Evolutionary conservation across 2,888 invertebrate genomes (phyloP).

Genomic region (Didymodactylos carnosus): DNA sequence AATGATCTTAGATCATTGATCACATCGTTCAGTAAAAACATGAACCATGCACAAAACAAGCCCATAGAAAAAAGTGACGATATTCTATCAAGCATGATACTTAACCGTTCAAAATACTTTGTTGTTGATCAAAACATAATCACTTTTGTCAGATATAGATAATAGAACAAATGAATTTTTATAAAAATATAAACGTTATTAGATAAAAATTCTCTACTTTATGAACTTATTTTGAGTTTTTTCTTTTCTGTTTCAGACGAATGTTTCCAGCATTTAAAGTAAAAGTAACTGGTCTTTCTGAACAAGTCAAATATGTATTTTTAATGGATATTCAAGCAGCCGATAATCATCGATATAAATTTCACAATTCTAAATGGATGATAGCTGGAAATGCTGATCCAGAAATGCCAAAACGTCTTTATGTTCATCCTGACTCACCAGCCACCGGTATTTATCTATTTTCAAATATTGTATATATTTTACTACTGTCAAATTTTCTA

Average conservation of each 20-base stretch:
- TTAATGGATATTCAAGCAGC: constrained; percentile 95
- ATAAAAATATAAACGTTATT: too few relatives aligned
- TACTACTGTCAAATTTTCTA: too few relatives aligned
- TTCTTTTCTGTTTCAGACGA: constrained; percentile 51
- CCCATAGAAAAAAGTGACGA: too few relatives aligned
- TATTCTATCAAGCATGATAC: too few relatives aligned
- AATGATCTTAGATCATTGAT: too few relatives aligned
- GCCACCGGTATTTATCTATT: constrained; percentile 47
- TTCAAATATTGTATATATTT: too few relatives aligned
- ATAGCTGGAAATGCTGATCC: constrained; percentile 91
- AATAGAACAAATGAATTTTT: too few relatives aligned
- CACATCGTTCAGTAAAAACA: too few relatives aligned
- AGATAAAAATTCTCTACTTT: not conserved
- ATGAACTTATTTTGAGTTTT: not conserved
- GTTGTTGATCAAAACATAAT: too few relatives aligned
- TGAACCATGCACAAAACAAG: too few relatives aligned
- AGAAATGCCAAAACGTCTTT: constrained; percentile 97
- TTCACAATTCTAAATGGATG: constrained; percentile 41
- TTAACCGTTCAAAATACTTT: too few relatives aligned
- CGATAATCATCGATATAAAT: constrained; percentile 64
- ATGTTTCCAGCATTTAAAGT: constrained; percentile 99
- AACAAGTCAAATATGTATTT: constrained; percentile 93
- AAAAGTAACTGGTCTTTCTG: constrained; percentile 87
- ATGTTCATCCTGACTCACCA: constrained; percentile 89
- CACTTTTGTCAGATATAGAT: too few relatives aligned